These are phyloP conservation scores for Maconellicoccus hirsutus DNA, from an alignment of 1,140 invertebrate species.

Conservation along the genomic window DNA sequence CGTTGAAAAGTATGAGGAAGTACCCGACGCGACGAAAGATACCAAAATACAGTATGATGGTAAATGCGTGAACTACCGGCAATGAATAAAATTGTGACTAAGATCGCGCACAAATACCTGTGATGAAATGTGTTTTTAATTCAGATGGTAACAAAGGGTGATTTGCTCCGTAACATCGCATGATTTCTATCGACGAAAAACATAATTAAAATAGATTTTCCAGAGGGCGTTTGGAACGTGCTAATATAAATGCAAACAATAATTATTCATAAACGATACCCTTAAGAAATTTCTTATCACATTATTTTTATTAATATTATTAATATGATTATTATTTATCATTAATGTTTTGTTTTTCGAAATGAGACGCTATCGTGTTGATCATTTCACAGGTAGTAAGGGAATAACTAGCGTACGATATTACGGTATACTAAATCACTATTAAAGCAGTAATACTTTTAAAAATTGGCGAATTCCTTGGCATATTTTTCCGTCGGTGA, in stretches of 20 bases:
- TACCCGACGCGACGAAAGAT: no score
- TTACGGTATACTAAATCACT: constrained; percentile 12
- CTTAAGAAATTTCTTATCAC: constrained; percentile 9
- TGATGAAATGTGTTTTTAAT: no score
- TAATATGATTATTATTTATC: no score
- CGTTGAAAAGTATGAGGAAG: no score
- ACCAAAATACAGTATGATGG: no score
- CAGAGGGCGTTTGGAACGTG: not conserved
- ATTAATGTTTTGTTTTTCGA: not conserved
- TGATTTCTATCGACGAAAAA: no score
- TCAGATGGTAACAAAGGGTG: no score
- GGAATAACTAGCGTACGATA: not conserved
- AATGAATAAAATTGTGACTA: no score
- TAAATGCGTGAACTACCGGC: no score
- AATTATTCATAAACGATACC: not conserved
- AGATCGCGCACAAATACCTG: no score
- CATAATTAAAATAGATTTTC: no score
- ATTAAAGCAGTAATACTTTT: constrained; percentile 36
- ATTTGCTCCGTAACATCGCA: no score
- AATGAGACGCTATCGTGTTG: constrained; percentile 1
- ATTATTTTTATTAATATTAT: not conserved
- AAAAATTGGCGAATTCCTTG: constrained; percentile 97
- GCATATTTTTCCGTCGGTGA: constrained; percentile 95
- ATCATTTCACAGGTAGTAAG: not conserved
- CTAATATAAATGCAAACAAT: not conserved